Conservation (phyloP, 2,888 invertebrate species). For the Agonopterix subpropinquella region DNA sequence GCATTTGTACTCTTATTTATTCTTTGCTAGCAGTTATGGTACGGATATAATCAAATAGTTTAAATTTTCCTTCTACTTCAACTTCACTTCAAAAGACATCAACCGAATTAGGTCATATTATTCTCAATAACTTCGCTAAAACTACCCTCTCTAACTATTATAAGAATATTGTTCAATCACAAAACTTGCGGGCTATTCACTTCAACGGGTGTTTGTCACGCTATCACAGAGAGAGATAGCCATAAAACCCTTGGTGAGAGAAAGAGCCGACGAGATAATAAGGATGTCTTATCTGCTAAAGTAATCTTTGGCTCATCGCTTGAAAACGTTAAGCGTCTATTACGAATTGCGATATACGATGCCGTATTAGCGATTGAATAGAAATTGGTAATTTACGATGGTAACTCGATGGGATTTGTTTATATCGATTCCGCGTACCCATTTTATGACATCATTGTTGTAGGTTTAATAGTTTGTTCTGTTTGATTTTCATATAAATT, state of each 20-base stretch:
- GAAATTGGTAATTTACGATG: too few species aligned
- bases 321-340: constrained; percentile 7
- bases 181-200: constrained; percentile 20
- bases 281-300: constrained; percentile 27
- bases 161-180: constrained; percentile 40
- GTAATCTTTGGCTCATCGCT: constrained; percentile 18
- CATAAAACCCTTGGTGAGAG: constrained; percentile 8
- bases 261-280: constrained; percentile 25
- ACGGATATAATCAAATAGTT: background rate
- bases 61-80: background rate
- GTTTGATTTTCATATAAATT: too few species aligned
- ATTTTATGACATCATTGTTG: too few species aligned
- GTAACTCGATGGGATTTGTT: too few species aligned
- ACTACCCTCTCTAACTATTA: too few species aligned
- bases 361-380: background rate
- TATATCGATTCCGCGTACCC: too few species aligned
- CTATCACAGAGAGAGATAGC: constrained; percentile 25
- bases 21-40: background rate
- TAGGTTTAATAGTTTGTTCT: too few species aligned
- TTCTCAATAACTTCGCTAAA: constrained; percentile 18
- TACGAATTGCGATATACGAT: background rate
- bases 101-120: background rate
- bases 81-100: background rate
- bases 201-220: constrained; percentile 44
- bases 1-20: background rate